Evolutionary conservation across 2,888 invertebrate genomes (phyloP).

Genomic region (Pammene fasciana): DNA sequence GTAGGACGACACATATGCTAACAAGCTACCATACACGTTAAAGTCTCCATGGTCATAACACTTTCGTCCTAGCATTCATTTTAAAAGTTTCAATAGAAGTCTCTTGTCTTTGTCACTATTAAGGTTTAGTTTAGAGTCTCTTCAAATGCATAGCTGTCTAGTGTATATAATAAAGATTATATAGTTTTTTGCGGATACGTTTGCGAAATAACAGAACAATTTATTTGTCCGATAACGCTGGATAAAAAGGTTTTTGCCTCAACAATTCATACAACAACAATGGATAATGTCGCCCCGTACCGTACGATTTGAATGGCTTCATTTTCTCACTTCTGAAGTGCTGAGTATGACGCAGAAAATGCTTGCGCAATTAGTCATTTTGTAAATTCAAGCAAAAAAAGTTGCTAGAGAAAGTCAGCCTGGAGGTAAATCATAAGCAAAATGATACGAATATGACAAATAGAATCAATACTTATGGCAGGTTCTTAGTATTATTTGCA

Average conservation of each 20-base stretch:
- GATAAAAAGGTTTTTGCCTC: not conserved
- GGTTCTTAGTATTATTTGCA: conserved; percentile 47
- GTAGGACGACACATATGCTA: conserved; percentile 60
- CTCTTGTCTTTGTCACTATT: conserved; percentile 38
- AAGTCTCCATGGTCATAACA: conserved; percentile 59
- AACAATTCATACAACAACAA: conserved; percentile 16
- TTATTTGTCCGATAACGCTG: conserved; percentile 3
- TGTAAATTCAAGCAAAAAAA: conserved; percentile 8
- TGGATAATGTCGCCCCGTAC: conserved; percentile 12
- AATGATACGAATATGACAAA: conserved; percentile 16
- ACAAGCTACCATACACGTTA: conserved; percentile 53
- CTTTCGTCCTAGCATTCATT: conserved; percentile 60
- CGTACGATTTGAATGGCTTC: conserved; percentile 22
- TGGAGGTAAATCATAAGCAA: not conserved
- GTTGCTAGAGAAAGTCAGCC: not conserved
- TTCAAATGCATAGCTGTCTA: conserved; percentile 21
- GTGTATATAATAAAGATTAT: conserved; percentile 5
- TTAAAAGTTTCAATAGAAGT: conserved; percentile 39
- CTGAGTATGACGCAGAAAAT: conserved; percentile 4
- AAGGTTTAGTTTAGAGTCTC: conserved; percentile 23
- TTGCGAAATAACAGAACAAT: conserved; percentile 39
- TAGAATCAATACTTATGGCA: conserved; percentile 36
- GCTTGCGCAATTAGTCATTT: conserved; percentile 26
- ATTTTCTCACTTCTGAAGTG: conserved; percentile 15
- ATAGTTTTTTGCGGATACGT: conserved; percentile 48